phyloP scores from a whole-genome alignment of 2,113 vertebrate genomes.

The Hylia prasina region DNA sequence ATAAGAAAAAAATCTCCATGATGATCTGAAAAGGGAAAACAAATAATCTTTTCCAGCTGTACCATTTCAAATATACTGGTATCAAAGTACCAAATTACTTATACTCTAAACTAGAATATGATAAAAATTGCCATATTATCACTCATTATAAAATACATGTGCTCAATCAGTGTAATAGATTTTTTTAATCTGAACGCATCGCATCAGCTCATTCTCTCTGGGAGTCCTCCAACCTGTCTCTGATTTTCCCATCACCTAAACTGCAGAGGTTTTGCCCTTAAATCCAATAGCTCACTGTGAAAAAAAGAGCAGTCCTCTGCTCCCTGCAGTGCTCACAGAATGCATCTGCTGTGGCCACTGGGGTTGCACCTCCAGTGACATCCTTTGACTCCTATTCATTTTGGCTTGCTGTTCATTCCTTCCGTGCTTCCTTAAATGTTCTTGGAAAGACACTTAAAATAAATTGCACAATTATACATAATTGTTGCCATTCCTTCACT shows the following conservation, averaged over 20 bases:
- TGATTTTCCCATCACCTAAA: not conserved
- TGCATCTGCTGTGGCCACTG: not conserved
- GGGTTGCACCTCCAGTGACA: not conserved
- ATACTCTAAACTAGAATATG: not conserved
- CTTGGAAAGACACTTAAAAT: slow-evolving; percentile 13
- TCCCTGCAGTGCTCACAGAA: not conserved
- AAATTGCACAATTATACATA: slow-evolving; percentile 46
- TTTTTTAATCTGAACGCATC: not conserved
- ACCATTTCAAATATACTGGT: not conserved
- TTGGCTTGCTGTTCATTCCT: slow-evolving; percentile 3
- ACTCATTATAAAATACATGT: not conserved
- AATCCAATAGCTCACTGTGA: not conserved
- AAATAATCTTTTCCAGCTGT: not conserved
- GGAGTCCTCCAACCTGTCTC: not conserved
- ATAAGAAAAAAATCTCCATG: not conserved
- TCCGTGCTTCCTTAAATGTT: slow-evolving; percentile 22
- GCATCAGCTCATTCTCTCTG: not conserved
- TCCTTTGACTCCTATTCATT: not conserved
- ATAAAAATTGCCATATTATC: not conserved
- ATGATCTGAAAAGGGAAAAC: not conserved
- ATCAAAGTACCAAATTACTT: not conserved
- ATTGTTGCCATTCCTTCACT: slow-evolving; percentile 30
- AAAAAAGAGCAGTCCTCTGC: not conserved
- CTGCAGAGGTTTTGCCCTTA: not conserved
- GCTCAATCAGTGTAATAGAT: not conserved